Percentiles rank a stretch among this genome's conserved stretches.
phyloP scores from a whole-genome alignment of 1,140 invertebrate species.

The Linepithema humile region DNA sequence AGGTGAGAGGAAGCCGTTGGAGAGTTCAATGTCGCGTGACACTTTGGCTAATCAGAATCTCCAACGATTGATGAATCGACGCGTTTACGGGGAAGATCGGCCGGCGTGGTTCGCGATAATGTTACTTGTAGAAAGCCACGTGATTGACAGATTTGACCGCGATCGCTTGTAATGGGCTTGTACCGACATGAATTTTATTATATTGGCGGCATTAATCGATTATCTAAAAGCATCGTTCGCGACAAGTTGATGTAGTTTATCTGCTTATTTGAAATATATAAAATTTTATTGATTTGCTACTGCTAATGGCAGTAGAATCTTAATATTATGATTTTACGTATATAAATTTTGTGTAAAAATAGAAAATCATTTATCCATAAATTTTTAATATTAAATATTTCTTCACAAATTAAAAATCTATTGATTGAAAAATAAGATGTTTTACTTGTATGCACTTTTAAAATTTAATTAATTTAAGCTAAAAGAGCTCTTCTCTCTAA shows the following conservation, averaged over 20 bases:
- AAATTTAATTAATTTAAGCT: neutral
- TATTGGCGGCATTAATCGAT: neutral
- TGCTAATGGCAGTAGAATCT: neutral
- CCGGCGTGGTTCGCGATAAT: constrained; percentile 33
- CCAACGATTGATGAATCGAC: neutral
- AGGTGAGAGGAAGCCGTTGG: neutral
- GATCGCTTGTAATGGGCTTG: constrained; percentile 24
- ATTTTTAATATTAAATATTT: neutral
- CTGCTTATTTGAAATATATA: neutral
- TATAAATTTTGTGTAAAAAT: no score
- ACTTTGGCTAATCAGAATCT: constrained; percentile 33
- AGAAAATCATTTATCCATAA: no score
- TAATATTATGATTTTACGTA: neutral
- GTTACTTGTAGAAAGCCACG: constrained; percentile 16
- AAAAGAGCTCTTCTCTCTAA: neutral
- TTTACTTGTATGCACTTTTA: neutral
- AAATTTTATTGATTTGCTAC: neutral
- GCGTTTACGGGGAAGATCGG: neutral
- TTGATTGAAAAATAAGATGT: neutral
- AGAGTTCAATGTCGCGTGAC: constrained; percentile 56
- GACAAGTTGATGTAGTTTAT: neutral
- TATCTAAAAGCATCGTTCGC: neutral
- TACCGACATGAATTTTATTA: neutral
- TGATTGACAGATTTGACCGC: constrained; percentile 46
- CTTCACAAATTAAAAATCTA: neutral